Evolutionary conservation across 2,888 invertebrate species (phyloP), one percentile per base, ranked within the genome.

Genomic region (Tetragonisca angustula): DNA sequence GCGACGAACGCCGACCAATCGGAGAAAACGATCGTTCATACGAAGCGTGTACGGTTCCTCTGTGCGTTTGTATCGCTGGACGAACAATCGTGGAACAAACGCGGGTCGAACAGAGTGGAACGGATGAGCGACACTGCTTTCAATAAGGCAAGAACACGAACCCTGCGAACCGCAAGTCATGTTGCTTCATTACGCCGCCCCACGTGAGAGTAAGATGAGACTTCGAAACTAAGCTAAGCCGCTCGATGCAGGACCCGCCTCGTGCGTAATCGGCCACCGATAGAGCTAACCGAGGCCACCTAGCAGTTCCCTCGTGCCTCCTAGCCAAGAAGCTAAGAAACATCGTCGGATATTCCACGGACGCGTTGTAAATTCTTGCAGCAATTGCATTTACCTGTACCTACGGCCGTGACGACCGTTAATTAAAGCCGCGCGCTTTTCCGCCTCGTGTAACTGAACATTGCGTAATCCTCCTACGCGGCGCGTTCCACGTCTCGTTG

Each of bases 111-210:
- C 59, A n/a, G 32, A 87, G 81, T 84, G 90, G 81, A 81, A 81
- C 86, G 90, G 89, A 92, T 92, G 94, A 93, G 93, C 91, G 93
- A 93, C 92, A 93, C 93, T 92, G 93, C 92, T 93, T 94, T 93
- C 93, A 93, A 93, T 93, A 93, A 93, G 91, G 92, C 91, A 93
- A 92, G 93, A 94, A 93, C 93, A 94, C 92, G 92, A 77, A 77
- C 43, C 78, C 89, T 71, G 90, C 89, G 92, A 94, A 93, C 93
- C 92, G 93, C 94, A 93, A 93, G 93, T 94, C 94, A 94, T 93
- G 93, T 93, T 92, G 92, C 91, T 94, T 94, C 93, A 94, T 94
- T 94, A 94, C 91, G 92, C 91, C 90, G 91, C 92, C 93, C 92
- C 91, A 92, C 92, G 92, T 91, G 92, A 92, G 93, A 92, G 92